Percentiles rank a stretch among this genome's conserved stretches.
Evolutionary conservation across 1,140 invertebrate species (phyloP).

Genomic region (Papilio polytes): DNA sequence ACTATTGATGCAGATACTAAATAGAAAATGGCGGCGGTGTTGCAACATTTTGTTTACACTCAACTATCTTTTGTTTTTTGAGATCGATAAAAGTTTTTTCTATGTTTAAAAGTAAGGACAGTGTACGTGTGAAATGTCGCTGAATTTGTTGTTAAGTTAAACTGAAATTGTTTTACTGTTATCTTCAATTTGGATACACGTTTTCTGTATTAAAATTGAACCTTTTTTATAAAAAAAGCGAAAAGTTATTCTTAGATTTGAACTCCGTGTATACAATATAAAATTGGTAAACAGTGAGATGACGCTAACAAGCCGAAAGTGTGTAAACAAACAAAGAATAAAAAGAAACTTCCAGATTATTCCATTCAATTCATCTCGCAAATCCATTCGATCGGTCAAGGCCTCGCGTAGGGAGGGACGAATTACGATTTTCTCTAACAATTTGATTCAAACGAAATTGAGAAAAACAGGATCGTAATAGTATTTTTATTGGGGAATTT

Average conservation of each 20-base stretch:
- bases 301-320: background rate
- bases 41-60: background rate
- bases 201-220: no score
- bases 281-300: background rate
- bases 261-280: background rate
- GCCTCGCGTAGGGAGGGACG: background rate
- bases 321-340: background rate
- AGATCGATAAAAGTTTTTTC: background rate
- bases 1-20: background rate
- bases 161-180: no score
- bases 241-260: background rate
- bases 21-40: background rate
- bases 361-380: background rate
- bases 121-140: no score
- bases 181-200: no score
- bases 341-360: background rate
- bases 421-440: background rate
- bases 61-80: background rate
- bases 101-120: no score
- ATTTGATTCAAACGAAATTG: background rate
- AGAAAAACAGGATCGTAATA: slow-evolving; percentile 9
- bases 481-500: slow-evolving; percentile 2
- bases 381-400: slow-evolving; percentile 1
- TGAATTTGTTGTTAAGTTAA: no score
- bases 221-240: background rate